Base-by-base conservation (phyloP, 2,797 vertebrate species). In the Myotis myotis region DNA sequence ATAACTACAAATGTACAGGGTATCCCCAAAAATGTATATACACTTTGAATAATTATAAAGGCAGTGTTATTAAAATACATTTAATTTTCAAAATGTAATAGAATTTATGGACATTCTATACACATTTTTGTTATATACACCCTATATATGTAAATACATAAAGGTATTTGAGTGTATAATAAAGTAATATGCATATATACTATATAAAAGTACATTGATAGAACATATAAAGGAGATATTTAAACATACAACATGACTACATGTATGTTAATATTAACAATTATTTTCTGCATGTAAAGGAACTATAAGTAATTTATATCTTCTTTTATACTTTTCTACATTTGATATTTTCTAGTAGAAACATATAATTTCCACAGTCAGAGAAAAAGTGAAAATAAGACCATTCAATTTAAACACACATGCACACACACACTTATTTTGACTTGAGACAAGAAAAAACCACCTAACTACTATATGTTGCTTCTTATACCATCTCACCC, bases 311-410 rank as follows among this genome's bases (percentile, higher is more conserved):
- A 47, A 60, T 68, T 84, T 72, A 68, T 68, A 66, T 87, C 12
- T 91, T 80, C 23, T 93, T 70, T 68, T 47, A 88, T 64, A 70
- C 19, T 51, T 91, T 72, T 93, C 36, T 70, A 22, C 19, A 91
- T 76, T 91, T 71, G 13, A 78, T 83, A 49, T 55, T 93, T 88
- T 90, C 70, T 84, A 53, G 64, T 74, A 53, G 53, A 89, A 87
- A 92, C 7, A 82, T 87, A 17, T 33, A 86, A 41, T n/a, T 86
- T 78, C 51, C 30, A 47, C 70, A 81, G 66, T 74, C 7, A 87
- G 55, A 95, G 76, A 83, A 93, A 93, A 90, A 82, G 23, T 82
- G 2, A 92, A 66, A 94, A 83, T 70, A 90, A 66, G 19, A 83
- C 72, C 41, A 72, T 41, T 93, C n/a, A 15, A 6, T 86, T 79